Conservation (phyloP, 1,140 invertebrate species). For the Luehdorfia chinensis region DNA sequence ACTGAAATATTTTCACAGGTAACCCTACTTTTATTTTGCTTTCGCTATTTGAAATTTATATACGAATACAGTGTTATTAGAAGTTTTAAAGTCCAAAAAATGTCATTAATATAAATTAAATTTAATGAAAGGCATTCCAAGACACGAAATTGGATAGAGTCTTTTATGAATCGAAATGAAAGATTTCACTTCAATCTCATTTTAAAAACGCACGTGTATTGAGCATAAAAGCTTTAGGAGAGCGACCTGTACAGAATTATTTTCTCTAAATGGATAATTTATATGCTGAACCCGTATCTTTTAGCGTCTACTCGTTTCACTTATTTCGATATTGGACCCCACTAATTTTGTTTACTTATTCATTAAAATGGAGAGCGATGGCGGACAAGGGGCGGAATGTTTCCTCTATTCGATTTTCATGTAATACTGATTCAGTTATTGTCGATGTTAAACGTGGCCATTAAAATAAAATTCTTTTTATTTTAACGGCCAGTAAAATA, state of each 20-base stretch:
- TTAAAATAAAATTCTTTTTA: too few species aligned
- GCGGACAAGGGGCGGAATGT: slow-evolving; percentile 34
- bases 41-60: too few species aligned
- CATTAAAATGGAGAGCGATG: slow-evolving; percentile 65
- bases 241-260: slow-evolving; percentile 43
- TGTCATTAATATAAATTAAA: neutral
- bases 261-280: slow-evolving; percentile 60
- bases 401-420: slow-evolving; percentile 50
- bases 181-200: slow-evolving; percentile 20
- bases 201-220: slow-evolving; percentile 30
- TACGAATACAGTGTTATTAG: too few species aligned
- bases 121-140: neutral
- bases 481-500: too few species aligned
- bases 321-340: slow-evolving; percentile 63
- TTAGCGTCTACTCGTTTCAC: slow-evolving; percentile 51
- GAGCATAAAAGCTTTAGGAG: slow-evolving; percentile 37
- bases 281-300: slow-evolving; percentile 54
- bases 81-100: too few species aligned
- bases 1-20: too few species aligned
- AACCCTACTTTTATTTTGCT: too few species aligned
- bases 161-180: slow-evolving; percentile 8
- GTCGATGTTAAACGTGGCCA: slow-evolving; percentile 14
- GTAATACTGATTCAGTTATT: slow-evolving; percentile 35
- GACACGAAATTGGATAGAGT: neutral
- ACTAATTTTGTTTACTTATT: slow-evolving; percentile 74